A percentile compares a stretch with the other conserved stretches of the same genome.
These are phyloP conservation scores for Benthosema pterotum DNA, from an alignment of 2,797 vertebrate species.

Conservation along the genomic window DNA sequence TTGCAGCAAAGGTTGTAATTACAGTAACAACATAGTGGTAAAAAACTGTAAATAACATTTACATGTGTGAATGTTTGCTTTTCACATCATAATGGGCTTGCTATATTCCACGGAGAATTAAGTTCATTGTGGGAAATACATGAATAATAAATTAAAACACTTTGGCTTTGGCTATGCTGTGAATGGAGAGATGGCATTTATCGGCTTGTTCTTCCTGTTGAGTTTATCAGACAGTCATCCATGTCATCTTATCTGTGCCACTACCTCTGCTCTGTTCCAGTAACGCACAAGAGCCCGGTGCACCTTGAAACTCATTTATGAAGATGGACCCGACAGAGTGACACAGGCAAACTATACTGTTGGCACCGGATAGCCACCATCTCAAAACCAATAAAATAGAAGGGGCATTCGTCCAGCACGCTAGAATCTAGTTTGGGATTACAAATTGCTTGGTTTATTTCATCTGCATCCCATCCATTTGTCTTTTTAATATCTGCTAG, in stretches of 20 bases:
- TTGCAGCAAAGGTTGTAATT: slow-evolving; percentile 30
- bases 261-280: slow-evolving; percentile 28
- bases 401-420: slow-evolving; percentile 55
- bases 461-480: slow-evolving; percentile 9
- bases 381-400: slow-evolving; percentile 48
- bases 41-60: slow-evolving; percentile 7
- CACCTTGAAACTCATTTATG: too few relatives aligned
- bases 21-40: slow-evolving; percentile 4
- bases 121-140: slow-evolving; percentile 6
- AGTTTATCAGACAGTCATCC: slow-evolving; percentile 48
- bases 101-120: slow-evolving; percentile 14
- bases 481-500: slow-evolving; percentile 26
- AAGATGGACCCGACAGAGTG: too few relatives aligned
- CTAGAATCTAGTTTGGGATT: slow-evolving; percentile 51
- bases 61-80: slow-evolving; percentile 30
- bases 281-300: slow-evolving; percentile 22
- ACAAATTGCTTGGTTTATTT: slow-evolving; percentile 12
- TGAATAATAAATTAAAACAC: slow-evolving; percentile 12
- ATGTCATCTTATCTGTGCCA: slow-evolving; percentile 52
- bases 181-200: slow-evolving; percentile 47
- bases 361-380: slow-evolving; percentile 10
- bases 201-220: slow-evolving; percentile 30
- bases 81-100: neutral
- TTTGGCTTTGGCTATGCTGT: slow-evolving; percentile 26
- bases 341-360: neutral